Base-by-base conservation (phyloP, 2,113 vertebrate genomes). In the Cheirogaleus medius region DNA sequence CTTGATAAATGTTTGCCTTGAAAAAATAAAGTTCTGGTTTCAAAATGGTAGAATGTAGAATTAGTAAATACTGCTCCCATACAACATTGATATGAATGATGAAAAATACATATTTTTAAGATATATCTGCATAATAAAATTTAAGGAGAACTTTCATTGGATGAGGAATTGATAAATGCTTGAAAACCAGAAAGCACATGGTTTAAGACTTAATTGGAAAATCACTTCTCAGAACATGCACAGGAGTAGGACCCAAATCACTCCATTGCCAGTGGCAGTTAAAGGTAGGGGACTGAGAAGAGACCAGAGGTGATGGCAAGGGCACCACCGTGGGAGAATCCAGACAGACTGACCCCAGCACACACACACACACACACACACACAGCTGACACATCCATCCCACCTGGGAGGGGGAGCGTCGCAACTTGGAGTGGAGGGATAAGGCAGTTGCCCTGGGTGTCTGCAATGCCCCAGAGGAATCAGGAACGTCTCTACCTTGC, bases 161-260 rank as follows among this genome's bases (percentile, higher is more conserved):
- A 90, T 32, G 39, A 92, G 56, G 82, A 91, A 90, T 32, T 68
- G 76, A 94, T 83, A 37, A 91, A 95, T 71, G 4, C 23, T 81
- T 88, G 6, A 87, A 87, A 92, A 82, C 78, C 88, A 54, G 25
- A 88, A 94, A 91, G 32, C 20, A 88, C 3, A 1, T 66, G 15
- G 17, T 54, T 90, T 82, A 95, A 86, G 13, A 69, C 8, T 60
- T 95, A 94, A 85, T 85, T 81, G 10, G 8, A 90, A 97, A 95
- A 64, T 81, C n/a, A 44, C 14, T 88, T 83, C 39, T 95, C 54
- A 91, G 66, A 89, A 58, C 34, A 82, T 12, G 1, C 32, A 58
- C 23, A 47, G 54, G 44, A 63, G 10, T 49, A 47, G 32, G 18
- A 44, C 32, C 64, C 47, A 60, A 78, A 87, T 58, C 69, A 74